These are phyloP conservation scores for Turdus rufiventris DNA, from an alignment of 2,113 vertebrate species.

Conservation along the genomic window DNA sequence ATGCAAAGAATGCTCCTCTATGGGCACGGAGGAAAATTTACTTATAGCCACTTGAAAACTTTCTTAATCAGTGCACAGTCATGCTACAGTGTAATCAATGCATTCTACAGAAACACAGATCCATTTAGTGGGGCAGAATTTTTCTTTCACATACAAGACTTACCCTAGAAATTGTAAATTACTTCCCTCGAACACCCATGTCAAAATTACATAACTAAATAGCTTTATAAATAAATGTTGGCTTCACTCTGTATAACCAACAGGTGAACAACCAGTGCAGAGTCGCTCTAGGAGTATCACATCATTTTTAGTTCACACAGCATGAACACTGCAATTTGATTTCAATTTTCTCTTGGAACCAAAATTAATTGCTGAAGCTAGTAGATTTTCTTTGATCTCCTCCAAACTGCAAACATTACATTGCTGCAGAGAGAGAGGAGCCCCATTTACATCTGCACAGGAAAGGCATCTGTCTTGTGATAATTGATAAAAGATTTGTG, in stretches of 20 bases:
- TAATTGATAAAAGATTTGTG: no score
- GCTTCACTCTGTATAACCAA: neutral
- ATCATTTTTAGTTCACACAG: neutral
- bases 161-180: neutral
- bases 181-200: neutral
- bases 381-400: neutral
- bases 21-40: neutral
- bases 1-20: neutral
- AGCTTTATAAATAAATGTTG: neutral
- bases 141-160: neutral
- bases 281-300: neutral
- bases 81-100: neutral
- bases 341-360: neutral
- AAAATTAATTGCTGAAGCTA: neutral
- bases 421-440: neutral
- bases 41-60: conserved; percentile 17
- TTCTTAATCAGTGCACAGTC: neutral
- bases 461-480: neutral
- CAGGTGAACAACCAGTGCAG: neutral
- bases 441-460: neutral
- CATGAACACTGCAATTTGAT: neutral
- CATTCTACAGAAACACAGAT: neutral
- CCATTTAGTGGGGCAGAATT: neutral
- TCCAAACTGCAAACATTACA: neutral
- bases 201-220: neutral